Conservation (phyloP, 2,797 vertebrate genomes). For the Melanotaenia boesemani region DNA sequence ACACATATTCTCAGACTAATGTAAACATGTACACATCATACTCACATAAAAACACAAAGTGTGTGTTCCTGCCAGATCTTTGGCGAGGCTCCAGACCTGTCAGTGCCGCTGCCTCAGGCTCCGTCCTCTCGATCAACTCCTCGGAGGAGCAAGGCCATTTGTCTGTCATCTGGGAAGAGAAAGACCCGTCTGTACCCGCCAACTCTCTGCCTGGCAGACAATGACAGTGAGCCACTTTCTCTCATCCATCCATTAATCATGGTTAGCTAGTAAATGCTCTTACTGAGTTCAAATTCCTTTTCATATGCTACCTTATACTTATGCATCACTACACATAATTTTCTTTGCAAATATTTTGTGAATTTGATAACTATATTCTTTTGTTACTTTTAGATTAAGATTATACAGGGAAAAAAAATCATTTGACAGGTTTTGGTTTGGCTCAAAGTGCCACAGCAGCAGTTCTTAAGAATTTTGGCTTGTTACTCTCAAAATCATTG, state of each 20-base stretch:
- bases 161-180: constrained; percentile 93
- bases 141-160: constrained; percentile 92
- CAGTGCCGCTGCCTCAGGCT: constrained; percentile 91
- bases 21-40: not conserved
- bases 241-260: not conserved
- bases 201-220: constrained; percentile 92
- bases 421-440: not conserved
- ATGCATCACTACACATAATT: not conserved
- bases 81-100: constrained; percentile 92
- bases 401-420: no score
- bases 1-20: not conserved
- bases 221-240: constrained; percentile 87
- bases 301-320: not conserved
- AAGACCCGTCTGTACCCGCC: constrained; percentile 91
- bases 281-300: not conserved
- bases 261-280: not conserved
- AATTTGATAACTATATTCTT: not conserved
- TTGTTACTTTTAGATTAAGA: no score
- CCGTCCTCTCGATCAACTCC: constrained; percentile 87
- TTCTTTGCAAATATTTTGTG: not conserved
- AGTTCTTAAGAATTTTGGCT: not conserved
- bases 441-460: not conserved
- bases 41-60: no score
- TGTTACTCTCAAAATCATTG: not conserved
- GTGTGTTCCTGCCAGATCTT: constrained; percentile 87